Evolutionary conservation across 2,888 invertebrate species (phyloP).

Genomic region (Eupeodes luniger): DNA sequence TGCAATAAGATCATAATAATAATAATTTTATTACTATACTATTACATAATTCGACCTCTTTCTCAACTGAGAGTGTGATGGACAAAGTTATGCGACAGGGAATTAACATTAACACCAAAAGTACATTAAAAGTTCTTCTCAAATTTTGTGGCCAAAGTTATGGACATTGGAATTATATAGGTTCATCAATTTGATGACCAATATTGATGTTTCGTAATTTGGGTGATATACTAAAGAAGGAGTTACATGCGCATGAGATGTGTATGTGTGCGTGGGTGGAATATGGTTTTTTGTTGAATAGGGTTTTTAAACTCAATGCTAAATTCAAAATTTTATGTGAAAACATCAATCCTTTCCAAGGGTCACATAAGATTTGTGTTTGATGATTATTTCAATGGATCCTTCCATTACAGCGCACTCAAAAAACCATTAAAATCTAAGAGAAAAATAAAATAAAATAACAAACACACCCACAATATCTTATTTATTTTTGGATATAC

Average conservation of each 20-base stretch:
- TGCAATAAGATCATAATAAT: conserved; percentile 42
- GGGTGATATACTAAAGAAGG: background rate
- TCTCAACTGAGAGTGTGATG: background rate
- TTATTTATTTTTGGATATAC: conserved; percentile 20
- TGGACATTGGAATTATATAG: conserved; percentile 21
- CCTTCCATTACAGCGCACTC: conserved; percentile 8
- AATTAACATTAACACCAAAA: conserved; percentile 31
- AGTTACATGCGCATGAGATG: background rate
- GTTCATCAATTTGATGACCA: conserved; percentile 10
- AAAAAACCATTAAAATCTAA: conserved; percentile 23
- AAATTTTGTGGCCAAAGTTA: conserved; percentile 1
- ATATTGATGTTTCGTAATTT: conserved; percentile 1
- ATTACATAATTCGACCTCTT: background rate
- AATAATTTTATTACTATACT: background rate
- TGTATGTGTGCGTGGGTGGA: background rate
- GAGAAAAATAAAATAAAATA: background rate
- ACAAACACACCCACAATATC: conserved; percentile 14
- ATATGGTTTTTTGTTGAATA: background rate
- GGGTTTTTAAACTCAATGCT: background rate
- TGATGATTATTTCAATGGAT: conserved; percentile 27
- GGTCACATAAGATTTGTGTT: background rate
- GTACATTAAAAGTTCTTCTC: conserved; percentile 21
- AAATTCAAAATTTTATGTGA: conserved; percentile 2
- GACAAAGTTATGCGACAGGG: conserved; percentile 21
- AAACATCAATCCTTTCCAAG: conserved; percentile 3